Evolutionary conservation across 1,140 invertebrate genomes (phyloP).

Genomic region (Drosophila ambigua): DNA sequence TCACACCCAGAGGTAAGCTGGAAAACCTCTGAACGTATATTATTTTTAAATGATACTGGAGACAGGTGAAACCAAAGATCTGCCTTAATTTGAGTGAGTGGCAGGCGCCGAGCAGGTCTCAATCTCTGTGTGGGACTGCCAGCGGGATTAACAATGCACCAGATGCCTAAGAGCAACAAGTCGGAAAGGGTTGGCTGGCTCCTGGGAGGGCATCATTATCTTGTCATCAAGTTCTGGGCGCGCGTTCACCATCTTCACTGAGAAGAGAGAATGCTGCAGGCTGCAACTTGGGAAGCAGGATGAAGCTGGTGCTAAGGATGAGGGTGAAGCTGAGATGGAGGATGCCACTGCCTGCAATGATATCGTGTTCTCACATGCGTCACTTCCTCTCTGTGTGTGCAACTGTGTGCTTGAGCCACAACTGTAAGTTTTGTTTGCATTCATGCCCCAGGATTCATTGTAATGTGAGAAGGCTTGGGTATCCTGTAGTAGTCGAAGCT

Average conservation of each 20-base stretch:
- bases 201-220: conserved; percentile 56
- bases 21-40: no score
- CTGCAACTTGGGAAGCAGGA: background rate
- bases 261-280: background rate
- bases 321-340: conserved; percentile 4
- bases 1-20: no score
- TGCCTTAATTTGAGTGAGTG: background rate
- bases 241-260: conserved; percentile 8
- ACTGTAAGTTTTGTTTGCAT: conserved; percentile 70
- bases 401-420: conserved; percentile 33
- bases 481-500: conserved; percentile 54
- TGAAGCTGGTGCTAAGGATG: conserved; percentile 2
- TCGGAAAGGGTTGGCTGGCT: conserved; percentile 22
- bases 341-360: conserved; percentile 39
- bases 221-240: conserved; percentile 34
- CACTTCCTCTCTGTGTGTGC: conserved; percentile 3
- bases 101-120: conserved; percentile 15
- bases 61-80: conserved; percentile 10
- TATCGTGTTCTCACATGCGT: conserved; percentile 58
- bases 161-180: conserved; percentile 27
- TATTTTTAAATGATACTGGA: no score
- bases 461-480: conserved; percentile 60
- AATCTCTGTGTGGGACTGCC: conserved; percentile 20
- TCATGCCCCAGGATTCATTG: conserved; percentile 75
- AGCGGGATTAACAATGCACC: conserved; percentile 3